Conservation (phyloP, 1,140 invertebrate species). For the Argopecten irradians region DNA sequence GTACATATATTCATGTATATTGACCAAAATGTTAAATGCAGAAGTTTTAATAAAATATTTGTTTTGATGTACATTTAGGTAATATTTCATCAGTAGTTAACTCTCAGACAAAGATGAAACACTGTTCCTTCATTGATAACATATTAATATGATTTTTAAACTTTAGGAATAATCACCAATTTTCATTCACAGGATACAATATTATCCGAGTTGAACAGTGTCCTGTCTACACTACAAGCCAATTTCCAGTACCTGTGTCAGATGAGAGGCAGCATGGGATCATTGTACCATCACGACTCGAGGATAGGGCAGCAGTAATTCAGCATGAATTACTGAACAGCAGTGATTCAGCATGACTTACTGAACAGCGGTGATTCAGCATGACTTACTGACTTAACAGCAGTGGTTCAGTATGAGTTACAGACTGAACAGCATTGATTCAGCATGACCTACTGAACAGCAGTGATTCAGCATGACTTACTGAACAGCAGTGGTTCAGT, state of each 20-base stretch:
- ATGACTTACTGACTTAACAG: neutral
- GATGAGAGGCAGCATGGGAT: constrained; percentile 7
- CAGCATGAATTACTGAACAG: neutral
- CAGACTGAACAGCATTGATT: neutral
- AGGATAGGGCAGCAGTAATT: neutral
- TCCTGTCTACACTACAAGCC: neutral
- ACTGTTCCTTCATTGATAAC: no score
- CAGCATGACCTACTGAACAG: neutral
- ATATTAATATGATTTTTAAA: no score
- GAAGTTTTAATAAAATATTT: no score
- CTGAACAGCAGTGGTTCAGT: neutral
- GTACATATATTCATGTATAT: no score
- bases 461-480: neutral
- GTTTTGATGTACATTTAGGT: no score
- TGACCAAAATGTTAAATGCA: no score
- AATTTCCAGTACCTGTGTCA: constrained; percentile 1
- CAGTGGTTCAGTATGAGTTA: neutral
- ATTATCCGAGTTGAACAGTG: neutral
- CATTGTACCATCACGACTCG: neutral
- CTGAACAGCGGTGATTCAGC: neutral
- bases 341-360: neutral
- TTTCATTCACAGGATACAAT: neutral
- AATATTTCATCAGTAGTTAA: no score
- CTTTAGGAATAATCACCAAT: no score
- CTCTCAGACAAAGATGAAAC: no score